phyloP scores from a whole-genome alignment of 1,140 invertebrate species.

The Elymnias hypermnestra region DNA sequence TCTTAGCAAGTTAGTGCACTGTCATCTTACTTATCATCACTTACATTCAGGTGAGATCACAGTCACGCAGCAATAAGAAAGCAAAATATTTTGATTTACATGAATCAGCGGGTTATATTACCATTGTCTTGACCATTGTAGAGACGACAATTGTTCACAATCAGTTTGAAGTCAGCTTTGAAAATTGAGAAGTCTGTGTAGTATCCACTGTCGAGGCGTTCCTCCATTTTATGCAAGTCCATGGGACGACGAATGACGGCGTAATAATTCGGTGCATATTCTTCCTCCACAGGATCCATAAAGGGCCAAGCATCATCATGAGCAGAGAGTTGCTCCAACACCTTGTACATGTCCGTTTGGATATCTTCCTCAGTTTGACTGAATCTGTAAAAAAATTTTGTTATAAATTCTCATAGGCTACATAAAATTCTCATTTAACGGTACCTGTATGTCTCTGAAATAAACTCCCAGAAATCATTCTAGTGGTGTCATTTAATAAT shows the following conservation, averaged over 20 bases:
- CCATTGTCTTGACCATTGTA: constrained; percentile 95
- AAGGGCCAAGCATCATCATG: constrained; percentile 96
- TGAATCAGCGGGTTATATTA: constrained; percentile 66
- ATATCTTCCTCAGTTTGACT: constrained; percentile 88
- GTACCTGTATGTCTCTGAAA: too few relatives aligned
- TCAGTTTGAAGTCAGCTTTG: constrained; percentile 90
- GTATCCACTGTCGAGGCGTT: constrained; percentile 86
- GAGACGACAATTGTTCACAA: constrained; percentile 92
- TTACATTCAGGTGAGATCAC: too few relatives aligned
- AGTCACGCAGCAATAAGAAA: too few relatives aligned
- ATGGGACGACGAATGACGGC: constrained; percentile 86
- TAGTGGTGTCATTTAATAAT: too few relatives aligned
- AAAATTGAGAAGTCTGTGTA: constrained; percentile 89
- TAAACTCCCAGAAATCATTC: too few relatives aligned
- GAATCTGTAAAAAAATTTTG: constrained; percentile 75
- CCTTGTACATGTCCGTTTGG: constrained; percentile 92
- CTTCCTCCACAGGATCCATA: constrained; percentile 92
- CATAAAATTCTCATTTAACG: too few relatives aligned
- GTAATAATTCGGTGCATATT: constrained; percentile 93
- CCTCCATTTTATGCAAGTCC: constrained; percentile 92
- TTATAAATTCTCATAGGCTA: not conserved
- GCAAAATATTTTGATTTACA: too few relatives aligned
- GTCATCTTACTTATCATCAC: too few relatives aligned
- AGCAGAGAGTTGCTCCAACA: constrained; percentile 88
- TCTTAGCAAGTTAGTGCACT: too few relatives aligned